Conservation (phyloP, 2,113 vertebrate genomes). For the Grallaria varia region DNA sequence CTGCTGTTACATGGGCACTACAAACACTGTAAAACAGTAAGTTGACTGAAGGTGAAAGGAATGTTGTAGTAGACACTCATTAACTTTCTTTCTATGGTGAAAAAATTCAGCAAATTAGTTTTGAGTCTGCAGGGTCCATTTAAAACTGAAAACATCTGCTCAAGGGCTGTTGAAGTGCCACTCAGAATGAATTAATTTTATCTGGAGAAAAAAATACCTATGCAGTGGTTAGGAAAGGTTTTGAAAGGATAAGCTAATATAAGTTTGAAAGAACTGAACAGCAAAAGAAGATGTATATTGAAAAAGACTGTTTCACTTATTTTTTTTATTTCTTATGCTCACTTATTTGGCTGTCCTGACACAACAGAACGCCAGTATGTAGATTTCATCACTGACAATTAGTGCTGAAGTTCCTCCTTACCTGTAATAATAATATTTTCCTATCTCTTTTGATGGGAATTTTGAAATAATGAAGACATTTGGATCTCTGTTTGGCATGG, state of each 20-base stretch:
- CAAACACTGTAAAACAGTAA: neutral
- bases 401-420: neutral
- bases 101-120: slow-evolving; percentile 17
- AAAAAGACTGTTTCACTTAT: neutral
- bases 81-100: neutral
- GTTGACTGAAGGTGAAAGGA: neutral
- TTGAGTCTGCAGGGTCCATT: neutral
- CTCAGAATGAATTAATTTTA: slow-evolving; percentile 29
- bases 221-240: neutral
- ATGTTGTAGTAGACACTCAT: neutral
- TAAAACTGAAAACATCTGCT: slow-evolving; percentile 57
- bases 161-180: slow-evolving; percentile 27
- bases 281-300: neutral
- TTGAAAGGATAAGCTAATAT: neutral
- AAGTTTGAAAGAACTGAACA: neutral
- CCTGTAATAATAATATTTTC: neutral
- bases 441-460: neutral
- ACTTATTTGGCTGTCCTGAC: neutral
- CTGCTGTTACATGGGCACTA: neutral
- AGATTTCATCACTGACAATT: neutral
- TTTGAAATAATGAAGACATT: neutral
- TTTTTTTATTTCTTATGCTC: neutral
- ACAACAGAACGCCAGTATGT: neutral
- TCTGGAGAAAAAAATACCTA: slow-evolving; percentile 15
- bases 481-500: neutral